Evolutionary conservation across 2,797 vertebrate genomes (phyloP), one percentile per base, ranked within the genome.

Genomic region (Danio jaintianensis): DNA sequence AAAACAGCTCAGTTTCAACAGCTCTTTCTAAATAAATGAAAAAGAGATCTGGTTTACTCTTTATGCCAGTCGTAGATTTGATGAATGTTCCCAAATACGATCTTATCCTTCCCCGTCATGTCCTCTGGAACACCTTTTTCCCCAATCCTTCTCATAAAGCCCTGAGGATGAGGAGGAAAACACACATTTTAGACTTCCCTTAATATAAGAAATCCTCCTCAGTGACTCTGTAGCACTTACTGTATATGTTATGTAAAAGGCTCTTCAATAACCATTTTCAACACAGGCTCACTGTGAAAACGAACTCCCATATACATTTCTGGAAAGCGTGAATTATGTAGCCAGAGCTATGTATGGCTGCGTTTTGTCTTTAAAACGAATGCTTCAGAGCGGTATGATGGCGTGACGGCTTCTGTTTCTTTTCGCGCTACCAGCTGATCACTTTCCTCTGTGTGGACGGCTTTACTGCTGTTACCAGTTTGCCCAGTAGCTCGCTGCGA

Each of bases 11-110:
- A 38, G 16, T 40, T 40, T 8, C 22, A 38, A 61, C 6, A 40
- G 12, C 58, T 61, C 58, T 61, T 48, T 58, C 38, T 52, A 9
- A 7, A 29, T 40, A 40, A 40, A 64, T 40, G 53, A 64, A 43
- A 67, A 77, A 64, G 20, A 48, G 12, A 69, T 45, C 43, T n/a
- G 2, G 91, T 96, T 87, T 87, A 99, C 98, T 99, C 96, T 96
- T 96, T 96, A 94, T 99, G 98, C 98, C 98, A 99, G 93, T 99
- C 97, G 69, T 95, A 99, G 88, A 99, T 99, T 92, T 99, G 98
- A 90, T 99, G 97, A 89, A 99, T 98, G 92, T 99, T 99, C 88
- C 98, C 98, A 88, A 99, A 99, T 70, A 99, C 96, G 79, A 99
- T 99, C 92, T 99, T 99, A 93, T 99, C 98, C 91, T 97, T 99